Base-by-base conservation (phyloP, 1,140 invertebrate species). In the Pogonus chalceus region DNA sequence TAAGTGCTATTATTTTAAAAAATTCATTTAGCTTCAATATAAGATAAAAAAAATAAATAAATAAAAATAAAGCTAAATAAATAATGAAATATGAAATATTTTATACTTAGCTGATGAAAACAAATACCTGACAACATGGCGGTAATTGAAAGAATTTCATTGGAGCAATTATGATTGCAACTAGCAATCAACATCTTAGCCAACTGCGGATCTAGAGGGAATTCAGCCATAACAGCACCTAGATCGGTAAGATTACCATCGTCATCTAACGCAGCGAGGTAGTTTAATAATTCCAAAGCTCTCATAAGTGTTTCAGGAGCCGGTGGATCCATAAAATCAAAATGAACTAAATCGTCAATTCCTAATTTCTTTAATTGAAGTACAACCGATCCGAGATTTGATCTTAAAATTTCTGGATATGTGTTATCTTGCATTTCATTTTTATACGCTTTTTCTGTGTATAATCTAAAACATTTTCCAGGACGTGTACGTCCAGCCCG, bases 221-320 rank as follows among this genome's bases (percentile, higher is more conserved):
- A 99, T 75, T 99, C 97, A 0, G 97, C 96, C 97, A 99, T 99
- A 56, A 99, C 88, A 0, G 94, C 92, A n/a, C 94, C 94, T 35
- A 96, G 73, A 69, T 96, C 91, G 0, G 94, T 97, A 46, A 97
- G 73, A 69, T 96, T 95, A 48, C 94, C 89, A 71, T 98, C 94
- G 71, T 99, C 97, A 64, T 99, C 96, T 58, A 98, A 76, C 0
- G 92, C 93, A 2, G 91, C 92, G 51, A 99, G 75, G 71, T 99
- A 99, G 76, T 99, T 99, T 9, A 99, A 76, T 50, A 99, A 75
- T 76, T 99, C 97, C 51, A 99, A 70, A 1, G 97, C 96, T 69
- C 96, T 76, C 96, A 99, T 99, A n/a, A 99, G 74, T 0, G 97
- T 99, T 79, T 99, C 96, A 0, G 97, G 97, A n/a, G 97, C 97